A percentile compares a stretch with the other conserved stretches of the same genome.
phyloP scores from a whole-genome alignment of 2,797 vertebrate species.

The Botia kubotai region DNA sequence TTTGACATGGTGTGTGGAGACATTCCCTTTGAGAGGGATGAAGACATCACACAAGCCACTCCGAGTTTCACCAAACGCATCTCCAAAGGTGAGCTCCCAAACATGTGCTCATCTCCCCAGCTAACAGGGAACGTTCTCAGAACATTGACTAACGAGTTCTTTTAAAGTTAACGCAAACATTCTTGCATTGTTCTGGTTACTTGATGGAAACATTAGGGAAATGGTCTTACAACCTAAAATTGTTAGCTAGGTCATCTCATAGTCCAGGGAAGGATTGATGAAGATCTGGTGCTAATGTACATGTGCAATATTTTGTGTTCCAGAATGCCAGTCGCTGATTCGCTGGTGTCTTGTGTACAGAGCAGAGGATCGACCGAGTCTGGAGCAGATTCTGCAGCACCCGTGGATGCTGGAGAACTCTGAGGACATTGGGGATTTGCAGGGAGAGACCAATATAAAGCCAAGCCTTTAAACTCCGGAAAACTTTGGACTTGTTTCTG shows the following conservation, averaged over 20 bases:
- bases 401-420: constrained; percentile 82
- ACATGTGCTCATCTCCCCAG: not conserved
- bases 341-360: constrained; percentile 80
- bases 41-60: constrained; percentile 76
- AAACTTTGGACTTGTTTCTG: constrained; percentile 15
- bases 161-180: too few species aligned
- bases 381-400: constrained; percentile 82
- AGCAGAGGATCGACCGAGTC: constrained; percentile 78
- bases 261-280: not conserved
- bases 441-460: constrained; percentile 59
- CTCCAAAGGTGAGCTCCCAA: constrained; percentile 76
- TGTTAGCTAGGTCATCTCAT: not conserved
- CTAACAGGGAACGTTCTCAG: too few species aligned
- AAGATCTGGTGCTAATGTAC: not conserved
- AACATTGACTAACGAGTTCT: too few species aligned
- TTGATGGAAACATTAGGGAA: too few species aligned
- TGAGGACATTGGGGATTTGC: constrained; percentile 61
- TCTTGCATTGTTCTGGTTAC: too few species aligned
- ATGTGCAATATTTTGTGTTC: not conserved
- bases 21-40: constrained; percentile 83
- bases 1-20: constrained; percentile 88
- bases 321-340: constrained; percentile 84
- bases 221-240: too few species aligned
- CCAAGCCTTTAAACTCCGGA: constrained; percentile 61
- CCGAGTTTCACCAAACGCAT: constrained; percentile 78